Base-by-base conservation (phyloP, 2,113 vertebrate species). In the Epinephelus fuscoguttatus region DNA sequence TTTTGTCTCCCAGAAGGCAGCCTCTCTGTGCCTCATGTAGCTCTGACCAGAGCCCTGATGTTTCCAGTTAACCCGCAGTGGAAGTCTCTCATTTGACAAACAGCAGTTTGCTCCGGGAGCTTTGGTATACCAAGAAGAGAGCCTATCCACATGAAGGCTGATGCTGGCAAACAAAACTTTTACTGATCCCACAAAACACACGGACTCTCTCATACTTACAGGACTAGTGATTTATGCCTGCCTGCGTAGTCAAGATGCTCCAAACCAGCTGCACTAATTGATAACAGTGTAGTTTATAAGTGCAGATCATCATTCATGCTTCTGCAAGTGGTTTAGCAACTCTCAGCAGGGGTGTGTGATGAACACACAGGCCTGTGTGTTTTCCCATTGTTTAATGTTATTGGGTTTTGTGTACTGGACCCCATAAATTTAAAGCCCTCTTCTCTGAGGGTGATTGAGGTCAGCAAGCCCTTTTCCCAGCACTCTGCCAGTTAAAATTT, bases 81-180 rank as follows among this genome's bases (percentile, higher is more conserved):
- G 87, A 91, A 91, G 86, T 88, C 86, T 91, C 66, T 91, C 81
- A 94, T 92, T 91, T 89, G 59, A 78, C 62, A 82, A 83, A 71
- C 72, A 81, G 80, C 59, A 79, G 70, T 84, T 53, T 60, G 66
- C 84, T 74, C 3, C 8, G 0, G 72, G 84, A 81, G 52, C 40
- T 76, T 68, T 84, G 84, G 60, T 88, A 52, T 15, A 80, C 64
- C 40, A 62, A 75, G 62, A 77, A n/a, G 27, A 78, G 66, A 71
- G 66, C 33, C 18, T 17, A 33, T 86, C 80, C 83, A 89, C 89
- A 92, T 84, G 37, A 87, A 85, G 84, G 72, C 67, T 45, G 55
- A 74, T 57, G 56, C 70, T 80, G 78, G 73, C 76, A 61, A 75
- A 79, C 45, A 0, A 79, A 87, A 91, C 70, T 83, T 90, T 91